Percentiles rank a stretch among this genome's conserved stretches.
Evolutionary conservation across 2,113 vertebrate genomes (phyloP).

Genomic region (Saccopteryx bilineata): DNA sequence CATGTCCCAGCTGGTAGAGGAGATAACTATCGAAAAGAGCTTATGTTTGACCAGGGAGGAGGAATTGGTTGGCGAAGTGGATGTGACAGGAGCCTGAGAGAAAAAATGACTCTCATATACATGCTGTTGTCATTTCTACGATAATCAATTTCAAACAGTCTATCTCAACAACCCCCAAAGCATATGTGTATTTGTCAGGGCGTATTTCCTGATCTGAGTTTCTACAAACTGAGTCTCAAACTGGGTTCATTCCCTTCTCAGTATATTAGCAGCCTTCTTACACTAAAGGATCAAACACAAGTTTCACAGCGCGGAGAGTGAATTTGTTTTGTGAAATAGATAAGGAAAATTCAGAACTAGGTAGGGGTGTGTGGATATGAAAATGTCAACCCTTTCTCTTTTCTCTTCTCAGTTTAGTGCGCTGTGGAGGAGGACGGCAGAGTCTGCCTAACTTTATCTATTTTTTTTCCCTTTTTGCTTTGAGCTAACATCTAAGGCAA

Average conservation of each 20-base stretch:
- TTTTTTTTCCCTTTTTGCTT: neutral
- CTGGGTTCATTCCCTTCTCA: slow-evolving; percentile 59
- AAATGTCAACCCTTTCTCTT: neutral
- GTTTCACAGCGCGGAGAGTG: neutral
- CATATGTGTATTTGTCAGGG: slow-evolving; percentile 61
- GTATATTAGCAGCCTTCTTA: neutral
- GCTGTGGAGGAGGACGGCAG: neutral
- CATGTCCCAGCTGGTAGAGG: slow-evolving; percentile 65
- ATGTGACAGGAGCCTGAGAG: slow-evolving; percentile 66
- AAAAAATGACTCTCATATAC: slow-evolving; percentile 57
- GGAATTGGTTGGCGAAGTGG: slow-evolving; percentile 68
- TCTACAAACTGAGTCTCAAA: slow-evolving; percentile 41
- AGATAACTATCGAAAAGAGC: slow-evolving; percentile 56
- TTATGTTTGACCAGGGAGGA: slow-evolving; percentile 61
- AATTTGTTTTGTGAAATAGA: slow-evolving; percentile 53
- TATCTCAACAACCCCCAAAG: neutral
- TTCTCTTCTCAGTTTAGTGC: neutral
- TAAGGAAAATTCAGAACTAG: slow-evolving; percentile 3
- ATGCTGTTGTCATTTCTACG: slow-evolving; percentile 59
- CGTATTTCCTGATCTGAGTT: slow-evolving; percentile 71
- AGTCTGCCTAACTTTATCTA: neutral
- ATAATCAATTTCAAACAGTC: slow-evolving; percentile 61
- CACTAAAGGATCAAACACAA: neutral
- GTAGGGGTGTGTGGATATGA: neutral
- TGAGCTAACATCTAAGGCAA: neutral